phyloP scores from a whole-genome alignment of 2,113 vertebrate species.

The Vulpes lagopus region DNA sequence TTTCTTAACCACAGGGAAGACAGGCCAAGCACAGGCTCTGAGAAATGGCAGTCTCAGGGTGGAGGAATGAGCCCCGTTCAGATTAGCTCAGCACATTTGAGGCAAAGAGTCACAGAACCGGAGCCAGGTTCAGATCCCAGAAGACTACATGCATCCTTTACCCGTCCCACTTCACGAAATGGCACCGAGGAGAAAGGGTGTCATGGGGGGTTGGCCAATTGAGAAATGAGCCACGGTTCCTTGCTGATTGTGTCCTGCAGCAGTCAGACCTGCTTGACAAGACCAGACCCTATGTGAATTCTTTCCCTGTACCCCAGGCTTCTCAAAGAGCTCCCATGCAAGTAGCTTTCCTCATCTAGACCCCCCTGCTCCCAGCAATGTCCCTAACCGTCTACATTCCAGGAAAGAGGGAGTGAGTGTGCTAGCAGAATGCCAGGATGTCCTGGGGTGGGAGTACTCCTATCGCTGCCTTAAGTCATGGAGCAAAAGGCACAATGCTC shows the following conservation, averaged over 20 bases:
- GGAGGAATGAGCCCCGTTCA: background rate
- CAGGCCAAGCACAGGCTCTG: conserved; percentile 2
- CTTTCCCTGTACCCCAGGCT: background rate
- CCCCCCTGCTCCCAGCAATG: background rate
- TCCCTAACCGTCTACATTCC: background rate
- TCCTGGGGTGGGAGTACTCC: background rate
- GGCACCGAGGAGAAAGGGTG: background rate
- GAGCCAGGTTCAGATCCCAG: background rate
- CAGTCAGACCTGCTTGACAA: background rate
- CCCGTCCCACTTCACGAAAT: conserved; percentile 10
- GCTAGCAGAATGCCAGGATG: background rate
- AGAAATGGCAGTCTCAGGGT: background rate
- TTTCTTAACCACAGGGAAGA: background rate
- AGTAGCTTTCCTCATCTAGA: background rate
- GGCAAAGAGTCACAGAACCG: background rate
- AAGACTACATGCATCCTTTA: background rate
- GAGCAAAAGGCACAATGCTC: background rate
- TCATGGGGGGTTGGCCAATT: background rate
- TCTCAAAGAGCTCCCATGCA: background rate
- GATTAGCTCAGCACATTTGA: background rate
- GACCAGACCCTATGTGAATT: background rate
- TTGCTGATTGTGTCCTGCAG: background rate
- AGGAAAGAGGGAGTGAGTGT: background rate
- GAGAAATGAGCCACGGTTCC: background rate
- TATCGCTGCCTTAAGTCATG: background rate